Conservation (phyloP, 2,888 invertebrate genomes). For the Adelphocoris suturalis region DNA sequence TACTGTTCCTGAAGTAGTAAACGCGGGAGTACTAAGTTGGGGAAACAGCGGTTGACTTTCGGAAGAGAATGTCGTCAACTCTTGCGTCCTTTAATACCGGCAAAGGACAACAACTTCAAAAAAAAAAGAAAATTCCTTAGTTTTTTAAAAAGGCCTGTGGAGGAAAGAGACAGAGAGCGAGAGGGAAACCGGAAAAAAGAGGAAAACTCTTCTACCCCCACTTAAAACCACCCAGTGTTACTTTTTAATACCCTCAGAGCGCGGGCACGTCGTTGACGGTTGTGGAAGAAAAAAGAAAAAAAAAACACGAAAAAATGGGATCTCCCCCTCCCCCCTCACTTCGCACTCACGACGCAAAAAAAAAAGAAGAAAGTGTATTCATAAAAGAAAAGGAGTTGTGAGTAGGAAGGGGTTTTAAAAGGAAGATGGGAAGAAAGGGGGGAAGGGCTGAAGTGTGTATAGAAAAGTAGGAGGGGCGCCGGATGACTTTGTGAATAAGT, state of each 20-base stretch:
- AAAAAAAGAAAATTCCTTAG: not conserved
- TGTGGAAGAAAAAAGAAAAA: not conserved
- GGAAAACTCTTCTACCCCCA: not conserved
- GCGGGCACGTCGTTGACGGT: conserved; percentile 10
- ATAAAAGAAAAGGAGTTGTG: conserved; percentile 43
- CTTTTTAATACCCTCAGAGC: not conserved
- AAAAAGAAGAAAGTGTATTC: conserved; percentile 58
- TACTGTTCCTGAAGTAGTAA: too few species aligned
- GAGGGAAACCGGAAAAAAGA: not conserved
- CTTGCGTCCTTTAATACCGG: not conserved
- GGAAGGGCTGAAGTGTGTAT: conserved; percentile 39
- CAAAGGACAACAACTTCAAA: not conserved
- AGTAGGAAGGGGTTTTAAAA: not conserved
- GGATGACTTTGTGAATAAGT: conserved; percentile 61
- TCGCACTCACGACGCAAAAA: not conserved
- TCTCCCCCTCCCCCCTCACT: not conserved
- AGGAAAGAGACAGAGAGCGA: not conserved
- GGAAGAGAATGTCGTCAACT: not conserved
- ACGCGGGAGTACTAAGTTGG: too few species aligned
- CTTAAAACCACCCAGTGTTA: not conserved
- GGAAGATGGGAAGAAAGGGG: not conserved
- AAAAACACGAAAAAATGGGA: conserved; percentile 1
- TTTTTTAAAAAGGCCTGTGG: not conserved
- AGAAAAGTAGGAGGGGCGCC: conserved; percentile 44
- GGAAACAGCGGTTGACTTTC: not conserved